phyloP scores from a whole-genome alignment of 2,888 invertebrate genomes.

The Apodemia mormo region DNA sequence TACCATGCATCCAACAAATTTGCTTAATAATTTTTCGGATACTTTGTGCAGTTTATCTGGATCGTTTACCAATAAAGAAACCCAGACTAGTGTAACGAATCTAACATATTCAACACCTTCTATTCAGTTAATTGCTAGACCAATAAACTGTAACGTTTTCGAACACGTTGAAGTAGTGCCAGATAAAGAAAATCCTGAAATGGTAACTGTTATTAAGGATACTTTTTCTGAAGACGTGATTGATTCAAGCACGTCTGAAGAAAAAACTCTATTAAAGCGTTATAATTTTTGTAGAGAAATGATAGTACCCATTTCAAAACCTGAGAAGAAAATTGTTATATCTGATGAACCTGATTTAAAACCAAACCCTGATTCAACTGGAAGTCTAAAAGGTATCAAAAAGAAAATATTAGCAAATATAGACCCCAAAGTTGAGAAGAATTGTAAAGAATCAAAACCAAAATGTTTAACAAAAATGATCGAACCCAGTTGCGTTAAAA shows the following conservation, averaged over 20 bases:
- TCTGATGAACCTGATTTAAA: not conserved
- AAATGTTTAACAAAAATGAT: not conserved
- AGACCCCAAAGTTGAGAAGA: not conserved
- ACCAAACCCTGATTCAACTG: not conserved
- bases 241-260: constrained; percentile 20
- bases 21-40: constrained; percentile 37
- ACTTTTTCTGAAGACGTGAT: constrained; percentile 44
- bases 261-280: constrained; percentile 5
- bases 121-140: not conserved
- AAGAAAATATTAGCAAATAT: not conserved
- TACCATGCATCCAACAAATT: constrained; percentile 48
- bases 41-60: constrained; percentile 34
- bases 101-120: constrained; percentile 32
- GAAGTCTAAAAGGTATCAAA: constrained; percentile 7
- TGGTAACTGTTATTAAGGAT: constrained; percentile 45
- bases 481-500: not conserved
- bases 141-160: constrained; percentile 37
- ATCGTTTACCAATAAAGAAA: constrained; percentile 42
- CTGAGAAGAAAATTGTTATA: not conserved
- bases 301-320: not conserved
- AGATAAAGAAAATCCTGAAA: constrained; percentile 41
- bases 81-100: constrained; percentile 44
- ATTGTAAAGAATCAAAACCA: not conserved
- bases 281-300: constrained; percentile 3
- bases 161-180: constrained; percentile 46